These are phyloP conservation scores for Indicator maculatus DNA, from an alignment of 2,113 vertebrate genomes.

Conservation along the genomic window DNA sequence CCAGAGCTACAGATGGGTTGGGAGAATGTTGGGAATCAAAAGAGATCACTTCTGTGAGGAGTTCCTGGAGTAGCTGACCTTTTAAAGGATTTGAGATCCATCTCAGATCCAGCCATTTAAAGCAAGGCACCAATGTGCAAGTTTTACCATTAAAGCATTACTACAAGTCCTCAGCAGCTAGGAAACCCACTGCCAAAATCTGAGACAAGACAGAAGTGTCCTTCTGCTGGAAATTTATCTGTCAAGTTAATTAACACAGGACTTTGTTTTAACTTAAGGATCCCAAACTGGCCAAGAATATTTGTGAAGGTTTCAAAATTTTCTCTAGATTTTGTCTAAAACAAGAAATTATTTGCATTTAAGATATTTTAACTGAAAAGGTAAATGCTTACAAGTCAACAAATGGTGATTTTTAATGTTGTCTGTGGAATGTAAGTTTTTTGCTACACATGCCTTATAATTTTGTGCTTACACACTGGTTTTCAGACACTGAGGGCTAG, in stretches of 20 bases:
- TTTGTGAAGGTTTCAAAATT: not conserved
- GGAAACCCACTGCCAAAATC: not conserved
- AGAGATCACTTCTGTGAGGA: not conserved
- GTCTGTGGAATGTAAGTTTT: not conserved
- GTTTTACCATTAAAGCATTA: not conserved
- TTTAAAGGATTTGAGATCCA: not conserved
- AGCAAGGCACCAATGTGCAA: not conserved
- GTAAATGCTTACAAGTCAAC: not conserved
- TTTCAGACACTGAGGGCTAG: not conserved
- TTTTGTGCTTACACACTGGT: not conserved
- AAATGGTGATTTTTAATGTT: not conserved
- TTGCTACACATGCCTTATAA: rapidly evolving
- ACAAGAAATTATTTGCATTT: not conserved
- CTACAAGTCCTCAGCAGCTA: not conserved
- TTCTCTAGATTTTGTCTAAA: not conserved
- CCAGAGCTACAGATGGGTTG: not conserved
- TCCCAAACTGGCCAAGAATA: not conserved
- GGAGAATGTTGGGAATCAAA: not conserved
- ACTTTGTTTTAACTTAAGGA: not conserved
- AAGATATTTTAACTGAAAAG: not conserved
- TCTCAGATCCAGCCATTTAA: not conserved
- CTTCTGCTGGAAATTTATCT: not conserved
- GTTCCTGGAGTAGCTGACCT: not conserved
- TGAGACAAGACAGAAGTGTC: not conserved
- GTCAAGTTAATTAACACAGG: not conserved